Percentiles rank a stretch among this genome's conserved stretches.
Conservation (phyloP, 2,113 vertebrate species). For the Cephalophus harveyi region DNA sequence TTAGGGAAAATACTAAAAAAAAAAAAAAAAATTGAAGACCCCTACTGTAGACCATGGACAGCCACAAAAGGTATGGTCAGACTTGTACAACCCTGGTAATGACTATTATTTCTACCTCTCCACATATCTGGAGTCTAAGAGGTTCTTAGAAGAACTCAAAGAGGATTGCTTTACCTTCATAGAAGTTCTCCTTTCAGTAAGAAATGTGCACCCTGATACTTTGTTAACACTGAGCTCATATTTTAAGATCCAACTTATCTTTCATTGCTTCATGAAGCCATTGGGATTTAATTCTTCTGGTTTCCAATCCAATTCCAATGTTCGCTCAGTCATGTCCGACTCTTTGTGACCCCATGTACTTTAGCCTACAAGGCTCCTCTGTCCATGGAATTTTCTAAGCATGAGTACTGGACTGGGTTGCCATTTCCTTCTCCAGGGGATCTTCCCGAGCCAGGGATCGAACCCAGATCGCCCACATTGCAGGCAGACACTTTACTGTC, state of each 20-base stretch:
- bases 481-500: too few species aligned
- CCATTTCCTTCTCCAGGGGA: too few species aligned
- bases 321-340: too few species aligned
- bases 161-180: not conserved
- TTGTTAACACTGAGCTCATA: not conserved
- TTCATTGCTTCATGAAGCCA: not conserved
- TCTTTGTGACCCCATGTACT: too few species aligned
- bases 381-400: too few species aligned
- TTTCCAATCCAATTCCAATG: too few species aligned
- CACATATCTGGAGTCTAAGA: not conserved
- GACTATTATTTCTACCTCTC: not conserved
- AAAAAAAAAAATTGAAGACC: not conserved
- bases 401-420: too few species aligned
- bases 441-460: fast-evolving
- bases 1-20: not conserved
- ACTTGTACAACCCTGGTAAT: not conserved
- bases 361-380: too few species aligned
- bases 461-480: too few species aligned
- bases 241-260: not conserved
- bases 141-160: not conserved
- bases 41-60: not conserved
- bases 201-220: not conserved
- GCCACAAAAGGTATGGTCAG: not conserved
- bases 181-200: not conserved
- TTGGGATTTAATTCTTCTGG: not conserved